A percentile compares a stretch with the other conserved stretches of the same genome.
Evolutionary conservation across 2,113 vertebrate species (phyloP).

Genomic region (Phrynosoma blainvillii): DNA sequence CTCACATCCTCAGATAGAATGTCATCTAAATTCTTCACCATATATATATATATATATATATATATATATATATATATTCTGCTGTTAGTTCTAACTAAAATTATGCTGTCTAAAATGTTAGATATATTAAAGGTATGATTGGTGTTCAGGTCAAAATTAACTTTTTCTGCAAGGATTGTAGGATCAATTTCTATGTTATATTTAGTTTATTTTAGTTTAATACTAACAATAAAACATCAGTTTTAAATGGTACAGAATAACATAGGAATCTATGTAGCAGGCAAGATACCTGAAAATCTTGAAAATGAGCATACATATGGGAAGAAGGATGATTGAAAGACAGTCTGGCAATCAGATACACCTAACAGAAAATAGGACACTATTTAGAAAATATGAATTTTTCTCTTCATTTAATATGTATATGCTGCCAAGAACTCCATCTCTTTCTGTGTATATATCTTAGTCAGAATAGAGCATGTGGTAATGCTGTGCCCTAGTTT

Average conservation of each 20-base stretch:
- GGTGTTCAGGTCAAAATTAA: slow-evolving; percentile 51
- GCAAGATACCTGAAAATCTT: background rate
- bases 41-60: too few species aligned
- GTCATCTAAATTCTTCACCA: too few species aligned
- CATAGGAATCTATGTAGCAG: background rate
- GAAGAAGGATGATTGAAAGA: background rate
- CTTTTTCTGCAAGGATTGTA: slow-evolving; percentile 1
- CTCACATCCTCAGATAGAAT: slow-evolving; percentile 52
- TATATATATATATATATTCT: too few species aligned
- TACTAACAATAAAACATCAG: background rate
- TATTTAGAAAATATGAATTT: too few species aligned
- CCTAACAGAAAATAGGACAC: too few species aligned
- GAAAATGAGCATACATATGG: background rate
- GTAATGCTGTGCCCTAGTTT: too few species aligned
- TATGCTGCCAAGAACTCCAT: too few species aligned
- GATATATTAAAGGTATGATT: slow-evolving; percentile 51
- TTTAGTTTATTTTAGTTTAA: slow-evolving; percentile 1
- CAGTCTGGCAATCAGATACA: too few species aligned
- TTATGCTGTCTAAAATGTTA: slow-evolving; percentile 51
- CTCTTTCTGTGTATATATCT: too few species aligned
- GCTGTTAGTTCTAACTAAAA: slow-evolving; percentile 53
- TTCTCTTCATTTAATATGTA: too few species aligned
- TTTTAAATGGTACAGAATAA: background rate
- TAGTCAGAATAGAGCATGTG: too few species aligned
- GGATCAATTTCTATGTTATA: slow-evolving; percentile 33